Conservation (phyloP, 2,113 vertebrate species). For the Leucopsar rothschildi region DNA sequence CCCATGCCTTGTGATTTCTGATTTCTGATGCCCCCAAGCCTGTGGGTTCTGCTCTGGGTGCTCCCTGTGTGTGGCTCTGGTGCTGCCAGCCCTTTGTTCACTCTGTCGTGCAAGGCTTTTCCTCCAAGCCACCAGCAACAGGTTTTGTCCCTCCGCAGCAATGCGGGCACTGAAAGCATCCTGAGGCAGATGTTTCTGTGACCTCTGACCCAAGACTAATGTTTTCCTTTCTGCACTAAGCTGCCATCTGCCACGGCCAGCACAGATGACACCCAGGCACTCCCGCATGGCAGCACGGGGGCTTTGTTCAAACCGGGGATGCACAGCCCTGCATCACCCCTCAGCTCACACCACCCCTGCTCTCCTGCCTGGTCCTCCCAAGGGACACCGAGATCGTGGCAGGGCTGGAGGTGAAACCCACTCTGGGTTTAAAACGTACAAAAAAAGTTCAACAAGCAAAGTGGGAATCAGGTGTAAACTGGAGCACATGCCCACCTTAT, state of each 20-base stretch:
- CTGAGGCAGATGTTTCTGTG: conserved; percentile 86
- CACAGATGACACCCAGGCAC: conserved; percentile 42
- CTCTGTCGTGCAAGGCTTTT: background rate
- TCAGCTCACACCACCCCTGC: background rate
- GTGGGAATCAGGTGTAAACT: background rate
- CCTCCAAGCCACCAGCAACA: conserved; percentile 73
- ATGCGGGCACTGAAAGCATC: conserved; percentile 75
- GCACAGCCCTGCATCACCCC: background rate
- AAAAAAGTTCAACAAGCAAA: background rate
- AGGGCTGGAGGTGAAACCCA: background rate
- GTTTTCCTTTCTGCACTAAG: conserved; percentile 79
- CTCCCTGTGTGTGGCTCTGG: background rate
- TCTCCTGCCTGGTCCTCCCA: background rate
- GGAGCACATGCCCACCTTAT: background rate
- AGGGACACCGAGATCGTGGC: fast-evolving
- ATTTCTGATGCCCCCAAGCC: background rate
- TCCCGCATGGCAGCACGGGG: background rate
- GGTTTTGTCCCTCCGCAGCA: conserved; percentile 70
- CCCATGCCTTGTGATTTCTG: background rate
- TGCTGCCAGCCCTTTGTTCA: background rate
- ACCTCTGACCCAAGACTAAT: conserved; percentile 88
- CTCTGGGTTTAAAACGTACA: background rate
- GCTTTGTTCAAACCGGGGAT: background rate
- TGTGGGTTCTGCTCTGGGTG: fast-evolving
- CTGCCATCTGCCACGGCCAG: conserved; percentile 86